Evolutionary conservation across 2,797 vertebrate genomes (phyloP).

Genomic region (Phalanger gymnotis): DNA sequence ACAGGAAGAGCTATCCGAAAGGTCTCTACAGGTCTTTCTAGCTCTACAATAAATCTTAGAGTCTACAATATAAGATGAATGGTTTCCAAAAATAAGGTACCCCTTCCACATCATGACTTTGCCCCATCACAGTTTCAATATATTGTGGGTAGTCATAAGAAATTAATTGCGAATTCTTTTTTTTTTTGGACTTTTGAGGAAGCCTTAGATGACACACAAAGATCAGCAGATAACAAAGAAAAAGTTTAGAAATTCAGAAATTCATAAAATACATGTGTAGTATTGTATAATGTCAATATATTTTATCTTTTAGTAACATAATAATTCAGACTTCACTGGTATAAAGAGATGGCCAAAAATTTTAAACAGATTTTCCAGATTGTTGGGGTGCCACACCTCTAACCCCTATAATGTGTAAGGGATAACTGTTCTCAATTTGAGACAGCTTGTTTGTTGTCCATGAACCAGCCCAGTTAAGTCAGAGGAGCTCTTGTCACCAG

Average conservation of each 20-base stretch:
- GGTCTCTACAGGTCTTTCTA: background rate
- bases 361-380: background rate
- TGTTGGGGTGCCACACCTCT: background rate
- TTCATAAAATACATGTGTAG: background rate
- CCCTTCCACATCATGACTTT: background rate
- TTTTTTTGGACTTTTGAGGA: background rate
- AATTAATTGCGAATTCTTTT: background rate
- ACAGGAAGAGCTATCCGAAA: background rate
- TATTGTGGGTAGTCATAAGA: background rate
- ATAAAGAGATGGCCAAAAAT: background rate
- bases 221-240: background rate
- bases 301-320: background rate
- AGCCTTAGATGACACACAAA: background rate
- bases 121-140: background rate
- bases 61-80: background rate
- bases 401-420: background rate
- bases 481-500: background rate
- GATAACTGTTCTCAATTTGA: background rate
- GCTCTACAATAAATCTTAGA: background rate
- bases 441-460: background rate
- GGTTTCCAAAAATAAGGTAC: background rate
- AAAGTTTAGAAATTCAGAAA: background rate
- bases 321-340: background rate
- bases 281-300: background rate
- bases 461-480: background rate